These are phyloP conservation scores for Amphipyra tragopoginis DNA, from an alignment of 2,888 invertebrate species.

Conservation along the genomic window DNA sequence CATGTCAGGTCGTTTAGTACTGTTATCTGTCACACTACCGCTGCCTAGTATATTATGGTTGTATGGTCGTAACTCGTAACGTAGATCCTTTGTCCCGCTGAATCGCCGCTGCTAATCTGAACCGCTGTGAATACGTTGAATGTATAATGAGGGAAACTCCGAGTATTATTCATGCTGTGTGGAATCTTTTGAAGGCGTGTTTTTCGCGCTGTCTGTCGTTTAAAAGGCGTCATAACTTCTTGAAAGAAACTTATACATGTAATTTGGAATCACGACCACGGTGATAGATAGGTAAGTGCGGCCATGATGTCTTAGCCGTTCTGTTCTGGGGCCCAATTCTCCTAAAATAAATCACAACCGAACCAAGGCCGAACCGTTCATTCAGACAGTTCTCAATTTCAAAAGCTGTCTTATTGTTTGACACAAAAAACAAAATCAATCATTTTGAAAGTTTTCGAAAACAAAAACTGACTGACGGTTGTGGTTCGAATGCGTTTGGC, in stretches of 20 bases:
- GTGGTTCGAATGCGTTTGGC: too few species aligned
- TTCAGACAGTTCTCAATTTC: too few species aligned
- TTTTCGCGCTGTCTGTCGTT: background rate
- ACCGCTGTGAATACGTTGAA: slow-evolving; percentile 41
- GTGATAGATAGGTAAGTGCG: too few species aligned
- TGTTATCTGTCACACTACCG: background rate
- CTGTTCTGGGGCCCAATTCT: too few species aligned
- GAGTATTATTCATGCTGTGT: slow-evolving; percentile 13
- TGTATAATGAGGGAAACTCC: slow-evolving; percentile 35
- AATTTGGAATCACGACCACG: background rate
- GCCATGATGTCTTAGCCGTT: too few species aligned
- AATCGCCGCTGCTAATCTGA: background rate
- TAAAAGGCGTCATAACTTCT: background rate
- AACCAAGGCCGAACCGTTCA: too few species aligned
- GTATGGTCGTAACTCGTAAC: slow-evolving; percentile 1
- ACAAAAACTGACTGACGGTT: too few species aligned
- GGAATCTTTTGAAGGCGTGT: slow-evolving; percentile 16
- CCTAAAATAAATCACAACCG: too few species aligned
- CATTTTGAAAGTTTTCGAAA: too few species aligned
- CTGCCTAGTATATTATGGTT: slow-evolving; percentile 2
- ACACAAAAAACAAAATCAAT: too few species aligned
- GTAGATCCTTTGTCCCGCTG: slow-evolving; percentile 18
- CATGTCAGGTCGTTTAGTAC: too few species aligned
- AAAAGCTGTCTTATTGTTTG: too few species aligned
- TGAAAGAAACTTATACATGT: slow-evolving; percentile 6